Evolutionary conservation across 2,797 vertebrate genomes (phyloP).

Genomic region (Dendrocincla tyrannina): DNA sequence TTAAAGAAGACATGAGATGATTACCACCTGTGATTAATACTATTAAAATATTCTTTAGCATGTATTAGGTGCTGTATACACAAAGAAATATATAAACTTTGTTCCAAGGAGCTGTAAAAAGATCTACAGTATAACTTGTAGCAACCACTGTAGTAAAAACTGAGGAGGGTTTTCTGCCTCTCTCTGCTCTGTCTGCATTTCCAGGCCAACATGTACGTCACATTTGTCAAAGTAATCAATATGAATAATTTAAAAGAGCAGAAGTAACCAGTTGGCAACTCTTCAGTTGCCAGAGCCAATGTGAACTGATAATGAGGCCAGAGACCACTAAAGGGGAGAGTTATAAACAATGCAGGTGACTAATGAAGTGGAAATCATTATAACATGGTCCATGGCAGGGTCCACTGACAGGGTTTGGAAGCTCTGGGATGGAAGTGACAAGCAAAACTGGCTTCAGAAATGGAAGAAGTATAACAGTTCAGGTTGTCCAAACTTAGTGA

Average conservation of each 20-base stretch:
- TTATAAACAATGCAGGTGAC: conserved; percentile 14
- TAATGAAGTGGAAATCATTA: neutral
- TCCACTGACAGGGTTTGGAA: neutral
- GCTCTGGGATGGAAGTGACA: neutral
- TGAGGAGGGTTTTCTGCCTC: neutral
- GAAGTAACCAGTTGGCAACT: conserved; percentile 27
- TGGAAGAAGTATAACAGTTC: neutral
- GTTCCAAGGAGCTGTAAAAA: neutral
- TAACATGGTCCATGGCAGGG: neutral
- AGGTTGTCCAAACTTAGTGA: neutral
- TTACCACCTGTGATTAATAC: neutral
- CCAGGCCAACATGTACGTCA: neutral
- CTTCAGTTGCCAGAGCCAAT: conserved; percentile 17
- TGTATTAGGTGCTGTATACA: neutral
- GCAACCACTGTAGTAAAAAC: neutral
- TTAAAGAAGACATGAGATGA: neutral
- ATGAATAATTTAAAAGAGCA: conserved; percentile 46
- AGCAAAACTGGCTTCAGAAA: neutral
- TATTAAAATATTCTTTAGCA: neutral
- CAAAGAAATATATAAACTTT: neutral
- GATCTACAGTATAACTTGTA: neutral
- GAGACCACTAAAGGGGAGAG: neutral
- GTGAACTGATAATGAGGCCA: conserved; percentile 24
- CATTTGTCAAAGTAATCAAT: conserved; percentile 42
- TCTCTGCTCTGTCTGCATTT: conserved; percentile 30